A percentile compares a stretch with the other conserved stretches of the same genome.
Evolutionary conservation across 2,888 invertebrate genomes (phyloP).

Genomic region (Tachystola acroxantha): DNA sequence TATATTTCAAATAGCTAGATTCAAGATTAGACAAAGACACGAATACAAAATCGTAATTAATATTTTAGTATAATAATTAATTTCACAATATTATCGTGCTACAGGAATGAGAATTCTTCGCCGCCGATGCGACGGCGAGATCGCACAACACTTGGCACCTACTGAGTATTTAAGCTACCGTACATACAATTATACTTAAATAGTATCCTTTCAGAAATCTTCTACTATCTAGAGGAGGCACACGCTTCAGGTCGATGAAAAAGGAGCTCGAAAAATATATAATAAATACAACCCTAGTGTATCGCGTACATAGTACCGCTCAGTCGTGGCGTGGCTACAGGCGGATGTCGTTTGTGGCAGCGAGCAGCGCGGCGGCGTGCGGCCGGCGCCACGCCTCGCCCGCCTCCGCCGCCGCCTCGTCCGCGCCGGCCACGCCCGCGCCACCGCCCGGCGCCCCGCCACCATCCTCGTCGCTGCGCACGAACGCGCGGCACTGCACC

Average conservation of each 20-base stretch:
- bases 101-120: conserved; percentile 63
- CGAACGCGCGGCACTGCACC: conserved; percentile 40
- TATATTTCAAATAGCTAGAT: conserved; percentile 43
- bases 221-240: conserved; percentile 59
- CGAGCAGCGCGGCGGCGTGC: conserved; percentile 33
- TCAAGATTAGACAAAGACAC: conserved; percentile 39
- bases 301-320: neutral
- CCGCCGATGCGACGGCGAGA: conserved; percentile 31
- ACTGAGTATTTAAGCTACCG: conserved; percentile 67
- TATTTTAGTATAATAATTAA: conserved; percentile 18
- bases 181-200: conserved; percentile 39
- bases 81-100: conserved; percentile 42
- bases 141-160: conserved; percentile 57
- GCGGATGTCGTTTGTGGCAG: conserved; percentile 54
- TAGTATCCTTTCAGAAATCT: conserved; percentile 39
- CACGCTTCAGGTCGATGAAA: conserved; percentile 63
- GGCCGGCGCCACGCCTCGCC: conserved; percentile 11
- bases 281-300: conserved; percentile 51
- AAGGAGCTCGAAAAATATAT: conserved; percentile 56
- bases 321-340: conserved; percentile 29
- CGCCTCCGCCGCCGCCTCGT: conserved; percentile 10
- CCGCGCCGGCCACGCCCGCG: conserved; percentile 7
- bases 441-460: conserved; percentile 9
- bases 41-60: conserved; percentile 27
- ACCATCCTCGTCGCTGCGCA: conserved; percentile 26